Conservation (phyloP, 2,113 vertebrate species). For the Micromys minutus region DNA sequence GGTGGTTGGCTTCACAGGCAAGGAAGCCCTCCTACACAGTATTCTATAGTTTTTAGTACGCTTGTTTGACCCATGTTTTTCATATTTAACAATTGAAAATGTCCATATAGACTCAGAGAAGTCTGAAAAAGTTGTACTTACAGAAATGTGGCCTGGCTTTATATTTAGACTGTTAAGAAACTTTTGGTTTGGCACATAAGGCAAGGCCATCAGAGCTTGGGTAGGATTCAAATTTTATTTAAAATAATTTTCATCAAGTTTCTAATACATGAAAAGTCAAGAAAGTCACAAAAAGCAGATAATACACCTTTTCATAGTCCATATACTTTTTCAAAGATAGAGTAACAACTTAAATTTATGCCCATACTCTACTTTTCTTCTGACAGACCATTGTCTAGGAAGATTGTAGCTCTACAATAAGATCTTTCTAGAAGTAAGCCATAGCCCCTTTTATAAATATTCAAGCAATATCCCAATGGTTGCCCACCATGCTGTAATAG, state of each 20-base stretch:
- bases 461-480: not conserved
- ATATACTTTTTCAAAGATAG: not conserved
- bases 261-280: not conserved
- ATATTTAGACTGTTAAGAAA: not conserved
- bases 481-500: not conserved
- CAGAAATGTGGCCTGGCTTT: not conserved
- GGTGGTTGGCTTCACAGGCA: not conserved
- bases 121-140: slow-evolving; percentile 8
- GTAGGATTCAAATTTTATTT: not conserved
- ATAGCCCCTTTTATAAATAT: not conserved
- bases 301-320: not conserved
- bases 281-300: not conserved
- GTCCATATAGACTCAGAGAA: not conserved
- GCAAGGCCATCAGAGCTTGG: not conserved
- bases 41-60: not conserved
- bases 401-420: not conserved
- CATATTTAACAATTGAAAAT: not conserved
- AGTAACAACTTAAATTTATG: not conserved
- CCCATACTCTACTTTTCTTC: not conserved
- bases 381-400: not conserved
- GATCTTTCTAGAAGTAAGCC: slow-evolving; percentile 20
- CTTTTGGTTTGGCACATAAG: not conserved
- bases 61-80: not conserved
- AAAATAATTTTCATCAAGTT: not conserved
- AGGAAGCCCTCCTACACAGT: not conserved